Evolutionary conservation across 2,113 vertebrate genomes (phyloP), one percentile per base, ranked within the genome.

Genomic region (Ochotona princeps): DNA sequence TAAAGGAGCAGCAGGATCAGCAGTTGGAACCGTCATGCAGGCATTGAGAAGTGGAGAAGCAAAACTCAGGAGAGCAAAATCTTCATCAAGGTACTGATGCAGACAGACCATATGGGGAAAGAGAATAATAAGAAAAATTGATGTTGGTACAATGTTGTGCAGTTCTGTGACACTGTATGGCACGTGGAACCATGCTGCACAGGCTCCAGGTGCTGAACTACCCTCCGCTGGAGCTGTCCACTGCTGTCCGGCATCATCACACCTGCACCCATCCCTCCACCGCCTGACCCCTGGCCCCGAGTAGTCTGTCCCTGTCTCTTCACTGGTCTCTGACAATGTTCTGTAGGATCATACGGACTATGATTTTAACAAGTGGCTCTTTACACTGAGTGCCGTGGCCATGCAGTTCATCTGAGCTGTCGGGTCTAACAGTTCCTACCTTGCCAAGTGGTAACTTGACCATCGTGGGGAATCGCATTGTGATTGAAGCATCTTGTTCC

Each of bases 81-180:
- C 38, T 28, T 9, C n/a, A 9, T 32, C 51, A 8, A 4, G 54
- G 12, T 57, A 23, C 0, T 28, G 49, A 7, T 8, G 15, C 63
- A 65, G 23, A 28, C 21, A 1, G 13, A 26, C 93, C 32, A 20
- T 3, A 0, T 5, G 20, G 8, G 4, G 35, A 13, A 17, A 21
- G 47, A 60, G 47, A n/a, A 21, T 0, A 18, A n/a, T 17, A 78
- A n/a, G 38, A 49, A 32, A 65, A 54, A 13, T 7, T 17, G 61
- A 32, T 0, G 0, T 30, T 47, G n/a, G 65, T 54, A 8, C 23
- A 1, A 0, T 0, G 10, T 32, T 4, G 0, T 3, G 0, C 51
- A 20, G 32, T 47, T 72, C 17, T 32, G 1, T 30, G 30, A 60
- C 14, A 4, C 35, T 67, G 23, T 1, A 23, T 35, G 38, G 60